A percentile compares a stretch with the other conserved stretches of the same genome.
These are phyloP conservation scores for Cosmopolites sordidus DNA, from an alignment of 2,888 invertebrate species.

Conservation along the genomic window DNA sequence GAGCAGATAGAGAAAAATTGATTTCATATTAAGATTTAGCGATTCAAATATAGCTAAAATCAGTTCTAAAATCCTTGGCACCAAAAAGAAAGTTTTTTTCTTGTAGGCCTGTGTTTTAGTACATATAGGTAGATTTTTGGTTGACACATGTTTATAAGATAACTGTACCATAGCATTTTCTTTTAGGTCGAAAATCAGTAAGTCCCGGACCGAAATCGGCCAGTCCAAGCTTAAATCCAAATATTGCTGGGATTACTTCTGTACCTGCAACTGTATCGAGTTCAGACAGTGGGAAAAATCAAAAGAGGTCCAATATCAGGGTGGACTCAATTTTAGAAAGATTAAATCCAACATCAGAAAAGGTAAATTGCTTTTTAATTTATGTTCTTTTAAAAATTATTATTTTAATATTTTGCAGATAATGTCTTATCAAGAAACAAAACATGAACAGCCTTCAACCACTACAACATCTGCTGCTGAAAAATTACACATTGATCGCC, in stretches of 20 bases:
- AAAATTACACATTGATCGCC: slow-evolving; percentile 18
- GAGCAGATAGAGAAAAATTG: too few species aligned
- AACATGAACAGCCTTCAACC: slow-evolving; percentile 16
- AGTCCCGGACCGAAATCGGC: slow-evolving; percentile 32
- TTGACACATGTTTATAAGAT: not conserved
- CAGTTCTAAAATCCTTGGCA: too few species aligned
- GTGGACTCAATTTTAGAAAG: slow-evolving; percentile 50
- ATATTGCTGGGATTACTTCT: slow-evolving; percentile 15
- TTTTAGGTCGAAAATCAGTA: slow-evolving; percentile 23
- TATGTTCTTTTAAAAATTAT: not conserved
- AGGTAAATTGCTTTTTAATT: slow-evolving; percentile 9
- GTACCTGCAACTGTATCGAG: slow-evolving; percentile 10
- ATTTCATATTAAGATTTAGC: too few species aligned
- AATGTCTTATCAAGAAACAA: slow-evolving; percentile 14
- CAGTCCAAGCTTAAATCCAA: slow-evolving; percentile 27
- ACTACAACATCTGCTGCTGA: slow-evolving; percentile 16
- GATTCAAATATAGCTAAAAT: too few species aligned
- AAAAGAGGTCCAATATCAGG: slow-evolving; percentile 36
- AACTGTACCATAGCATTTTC: not conserved
- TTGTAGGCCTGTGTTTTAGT: too few species aligned
- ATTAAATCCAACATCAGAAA: slow-evolving; percentile 38
- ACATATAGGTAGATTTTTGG: too few species aligned
- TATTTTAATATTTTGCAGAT: not conserved
- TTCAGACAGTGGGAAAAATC: slow-evolving; percentile 30
- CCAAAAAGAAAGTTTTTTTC: too few species aligned